These are phyloP conservation scores for Mirounga angustirostris DNA, from an alignment of 2,113 vertebrate species.

Conservation along the genomic window DNA sequence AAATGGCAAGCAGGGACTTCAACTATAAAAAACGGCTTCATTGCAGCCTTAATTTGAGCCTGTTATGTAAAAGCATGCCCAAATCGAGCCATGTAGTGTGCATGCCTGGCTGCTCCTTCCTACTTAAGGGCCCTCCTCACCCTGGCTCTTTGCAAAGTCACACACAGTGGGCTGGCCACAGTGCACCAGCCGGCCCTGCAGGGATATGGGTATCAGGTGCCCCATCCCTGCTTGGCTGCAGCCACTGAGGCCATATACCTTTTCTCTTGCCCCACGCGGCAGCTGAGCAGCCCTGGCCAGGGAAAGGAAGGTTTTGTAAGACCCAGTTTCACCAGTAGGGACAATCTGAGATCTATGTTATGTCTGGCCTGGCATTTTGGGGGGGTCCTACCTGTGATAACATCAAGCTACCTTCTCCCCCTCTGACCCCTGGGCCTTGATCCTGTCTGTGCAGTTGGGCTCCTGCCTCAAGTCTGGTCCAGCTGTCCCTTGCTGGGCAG, in stretches of 20 bases:
- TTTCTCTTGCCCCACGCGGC: neutral
- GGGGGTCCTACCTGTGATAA: neutral
- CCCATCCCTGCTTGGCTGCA: neutral
- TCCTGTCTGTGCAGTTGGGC: neutral
- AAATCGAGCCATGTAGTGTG: neutral
- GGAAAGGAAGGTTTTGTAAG: neutral
- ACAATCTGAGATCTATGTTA: neutral
- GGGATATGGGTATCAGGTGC: fast-evolving
- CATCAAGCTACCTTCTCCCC: neutral
- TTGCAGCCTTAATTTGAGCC: neutral
- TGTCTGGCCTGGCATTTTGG: neutral
- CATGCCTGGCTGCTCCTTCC: neutral
- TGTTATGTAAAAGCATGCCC: neutral
- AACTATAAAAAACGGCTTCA: conserved; percentile 54
- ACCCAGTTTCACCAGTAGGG: neutral
- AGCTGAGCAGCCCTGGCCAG: neutral
- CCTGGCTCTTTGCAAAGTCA: neutral
- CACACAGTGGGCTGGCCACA: fast-evolving
- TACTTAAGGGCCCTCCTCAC: neutral
- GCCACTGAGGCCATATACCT: neutral
- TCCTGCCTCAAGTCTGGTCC: neutral
- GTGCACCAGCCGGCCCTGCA: neutral
- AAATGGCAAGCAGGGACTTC: conserved; percentile 75
- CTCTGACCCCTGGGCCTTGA: neutral
- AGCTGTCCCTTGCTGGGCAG: neutral